Percentiles rank a stretch among this genome's conserved stretches.
phyloP scores from a whole-genome alignment of 1,140 invertebrate genomes.

The Probaryconus sp. region DNA sequence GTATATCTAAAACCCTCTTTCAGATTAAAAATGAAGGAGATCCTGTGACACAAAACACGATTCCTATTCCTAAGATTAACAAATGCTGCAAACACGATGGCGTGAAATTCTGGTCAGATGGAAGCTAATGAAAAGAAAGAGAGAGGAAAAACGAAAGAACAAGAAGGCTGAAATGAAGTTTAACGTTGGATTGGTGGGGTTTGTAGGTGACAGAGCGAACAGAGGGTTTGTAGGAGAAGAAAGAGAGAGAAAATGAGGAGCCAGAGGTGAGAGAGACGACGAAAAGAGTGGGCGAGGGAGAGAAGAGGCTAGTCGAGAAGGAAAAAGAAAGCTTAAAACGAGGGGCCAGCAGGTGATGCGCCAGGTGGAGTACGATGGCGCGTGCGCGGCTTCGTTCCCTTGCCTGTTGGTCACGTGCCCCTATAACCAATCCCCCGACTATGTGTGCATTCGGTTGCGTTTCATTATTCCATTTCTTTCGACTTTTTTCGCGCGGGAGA shows the following conservation, averaged over 20 bases:
- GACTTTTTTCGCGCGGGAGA: constrained; percentile 1
- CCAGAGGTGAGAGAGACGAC: constrained; percentile 14
- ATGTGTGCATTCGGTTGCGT: constrained; percentile 47
- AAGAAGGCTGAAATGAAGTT: constrained; percentile 40
- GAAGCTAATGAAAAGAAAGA: constrained; percentile 52
- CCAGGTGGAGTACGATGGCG: constrained; percentile 77
- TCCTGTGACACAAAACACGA: too few relatives aligned
- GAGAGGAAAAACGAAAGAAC: constrained; percentile 46
- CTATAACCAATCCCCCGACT: constrained; percentile 56
- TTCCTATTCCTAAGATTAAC: too few relatives aligned
- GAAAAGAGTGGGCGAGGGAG: constrained; percentile 36
- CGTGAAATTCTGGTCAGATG: constrained; percentile 55
- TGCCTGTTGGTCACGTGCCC: constrained; percentile 76
- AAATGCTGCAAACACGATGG: constrained; percentile 15
- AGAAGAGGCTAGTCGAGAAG: constrained; percentile 54
- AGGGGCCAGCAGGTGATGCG: constrained; percentile 78
- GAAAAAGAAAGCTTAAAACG: constrained; percentile 67
- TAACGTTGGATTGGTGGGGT: constrained; percentile 40
- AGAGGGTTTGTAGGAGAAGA: constrained; percentile 7
- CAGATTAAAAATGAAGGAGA: too few relatives aligned
- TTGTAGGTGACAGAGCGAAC: constrained; percentile 43
- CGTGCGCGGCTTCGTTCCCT: constrained; percentile 73
- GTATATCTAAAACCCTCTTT: constrained; percentile 5
- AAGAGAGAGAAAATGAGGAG: too few relatives aligned
- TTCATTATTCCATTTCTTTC: constrained; percentile 55